Percentiles rank a stretch among this genome's conserved stretches.
These are phyloP conservation scores for Scaptomyza caliginosa DNA, from an alignment of 2,888 invertebrate genomes.

Conservation along the genomic window DNA sequence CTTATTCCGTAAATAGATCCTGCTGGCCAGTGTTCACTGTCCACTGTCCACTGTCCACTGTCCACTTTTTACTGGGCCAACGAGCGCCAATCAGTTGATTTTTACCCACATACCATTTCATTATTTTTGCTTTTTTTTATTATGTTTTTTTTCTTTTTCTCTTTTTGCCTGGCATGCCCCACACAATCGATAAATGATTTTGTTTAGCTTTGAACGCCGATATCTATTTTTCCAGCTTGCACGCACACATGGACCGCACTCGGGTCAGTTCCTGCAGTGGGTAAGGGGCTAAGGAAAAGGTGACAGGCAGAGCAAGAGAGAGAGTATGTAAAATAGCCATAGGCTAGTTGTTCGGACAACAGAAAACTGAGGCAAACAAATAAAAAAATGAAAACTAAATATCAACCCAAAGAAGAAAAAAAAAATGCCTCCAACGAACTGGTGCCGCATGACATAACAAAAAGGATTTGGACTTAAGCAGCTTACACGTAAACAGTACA, in stretches of 20 bases:
- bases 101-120: conserved; percentile 16
- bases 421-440: conserved; percentile 19
- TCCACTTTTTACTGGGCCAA: conserved; percentile 32
- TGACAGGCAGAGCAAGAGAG: too few species aligned
- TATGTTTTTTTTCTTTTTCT: background rate
- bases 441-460: conserved; percentile 69
- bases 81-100: conserved; percentile 36
- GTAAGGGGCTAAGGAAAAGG: background rate
- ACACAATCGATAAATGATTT: conserved; percentile 74
- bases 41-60: conserved; percentile 21
- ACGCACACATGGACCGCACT: conserved; percentile 25
- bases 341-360: conserved; percentile 57
- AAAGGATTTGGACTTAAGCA: conserved; percentile 74
- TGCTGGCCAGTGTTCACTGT: conserved; percentile 30
- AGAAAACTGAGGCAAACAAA: conserved; percentile 29
- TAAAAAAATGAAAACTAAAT: conserved; percentile 5
- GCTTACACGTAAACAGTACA: conserved; percentile 67
- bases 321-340: conserved; percentile 61
- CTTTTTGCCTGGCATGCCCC: conserved; percentile 2
- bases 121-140: background rate
- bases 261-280: conserved; percentile 15
- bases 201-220: conserved; percentile 61
- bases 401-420: conserved; percentile 7
- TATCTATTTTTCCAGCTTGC: conserved; percentile 31
- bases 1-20: conserved; percentile 43